Evolutionary conservation across 2,797 vertebrate species (phyloP).

Genomic region (Trachops cirrhosus): DNA sequence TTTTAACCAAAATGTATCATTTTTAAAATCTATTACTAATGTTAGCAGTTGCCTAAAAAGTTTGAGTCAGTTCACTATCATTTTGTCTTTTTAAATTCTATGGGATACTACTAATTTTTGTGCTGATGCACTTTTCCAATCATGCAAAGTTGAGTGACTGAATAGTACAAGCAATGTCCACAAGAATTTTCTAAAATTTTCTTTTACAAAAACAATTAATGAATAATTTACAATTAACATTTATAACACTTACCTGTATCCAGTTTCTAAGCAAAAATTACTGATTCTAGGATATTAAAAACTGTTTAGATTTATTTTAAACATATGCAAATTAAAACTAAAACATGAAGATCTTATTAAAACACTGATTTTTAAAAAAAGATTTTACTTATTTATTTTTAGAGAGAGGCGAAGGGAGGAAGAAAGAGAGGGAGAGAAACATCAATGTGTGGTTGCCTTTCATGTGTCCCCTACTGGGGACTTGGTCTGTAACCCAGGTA

Average conservation of each 20-base stretch:
- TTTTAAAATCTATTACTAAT: neutral
- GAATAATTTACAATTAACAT: neutral
- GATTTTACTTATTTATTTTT: no score
- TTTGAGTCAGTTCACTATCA: neutral
- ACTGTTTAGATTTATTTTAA: neutral
- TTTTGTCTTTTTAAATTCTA: neutral
- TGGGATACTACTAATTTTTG: neutral
- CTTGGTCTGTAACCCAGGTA: no score
- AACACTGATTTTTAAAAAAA: neutral
- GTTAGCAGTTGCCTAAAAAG: neutral
- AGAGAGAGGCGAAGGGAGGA: no score
- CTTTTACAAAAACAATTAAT: neutral
- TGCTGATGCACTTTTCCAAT: neutral
- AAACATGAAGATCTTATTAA: neutral
- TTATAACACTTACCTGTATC: neutral
- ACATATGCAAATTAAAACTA: neutral
- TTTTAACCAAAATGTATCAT: neutral
- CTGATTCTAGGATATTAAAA: neutral
- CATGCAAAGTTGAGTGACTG: neutral
- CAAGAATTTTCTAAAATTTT: neutral
- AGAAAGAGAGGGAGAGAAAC: no score
- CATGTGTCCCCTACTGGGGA: no score
- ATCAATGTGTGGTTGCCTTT: no score
- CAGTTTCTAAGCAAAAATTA: neutral
- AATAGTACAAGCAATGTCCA: neutral